Evolutionary conservation across 2,888 invertebrate genomes (phyloP).

Genomic region (Pantelozetes paolii): DNA sequence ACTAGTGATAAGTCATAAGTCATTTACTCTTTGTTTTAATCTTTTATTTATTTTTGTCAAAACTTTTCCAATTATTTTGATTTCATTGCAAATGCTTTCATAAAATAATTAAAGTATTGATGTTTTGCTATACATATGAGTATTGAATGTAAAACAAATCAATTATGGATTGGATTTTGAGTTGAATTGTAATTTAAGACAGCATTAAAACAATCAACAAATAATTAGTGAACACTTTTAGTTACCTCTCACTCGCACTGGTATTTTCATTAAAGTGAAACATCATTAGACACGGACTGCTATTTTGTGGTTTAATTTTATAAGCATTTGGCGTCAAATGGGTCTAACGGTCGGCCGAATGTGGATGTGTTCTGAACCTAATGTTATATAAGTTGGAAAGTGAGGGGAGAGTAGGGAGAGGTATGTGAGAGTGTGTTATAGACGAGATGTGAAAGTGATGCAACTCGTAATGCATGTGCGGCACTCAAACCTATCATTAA

Average conservation of each 20-base stretch:
- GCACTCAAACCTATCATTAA: conserved; percentile 40
- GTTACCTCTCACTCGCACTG: conserved; percentile 33
- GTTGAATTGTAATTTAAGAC: conserved; percentile 27
- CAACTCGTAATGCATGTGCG: conserved; percentile 36
- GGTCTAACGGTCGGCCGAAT: conserved; percentile 14
- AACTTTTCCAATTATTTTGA: no score
- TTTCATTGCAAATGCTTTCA: no score
- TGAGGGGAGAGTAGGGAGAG: background rate
- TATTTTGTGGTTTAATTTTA: conserved; percentile 36
- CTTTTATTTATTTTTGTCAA: no score
- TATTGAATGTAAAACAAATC: no score
- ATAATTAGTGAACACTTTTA: conserved; percentile 38
- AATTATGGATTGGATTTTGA: background rate
- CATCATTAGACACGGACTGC: conserved; percentile 37
- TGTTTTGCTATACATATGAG: no score
- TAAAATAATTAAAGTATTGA: no score
- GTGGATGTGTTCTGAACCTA: conserved; percentile 26
- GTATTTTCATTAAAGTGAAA: conserved; percentile 39
- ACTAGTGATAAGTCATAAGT: no score
- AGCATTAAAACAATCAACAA: conserved; percentile 33
- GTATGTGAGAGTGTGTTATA: background rate
- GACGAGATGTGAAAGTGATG: conserved; percentile 35
- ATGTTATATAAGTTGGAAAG: background rate
- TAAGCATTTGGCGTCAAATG: conserved; percentile 34
- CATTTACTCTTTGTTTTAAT: no score